Base-by-base conservation (phyloP, 2,888 invertebrate species). In the Limnephilus auricula region DNA sequence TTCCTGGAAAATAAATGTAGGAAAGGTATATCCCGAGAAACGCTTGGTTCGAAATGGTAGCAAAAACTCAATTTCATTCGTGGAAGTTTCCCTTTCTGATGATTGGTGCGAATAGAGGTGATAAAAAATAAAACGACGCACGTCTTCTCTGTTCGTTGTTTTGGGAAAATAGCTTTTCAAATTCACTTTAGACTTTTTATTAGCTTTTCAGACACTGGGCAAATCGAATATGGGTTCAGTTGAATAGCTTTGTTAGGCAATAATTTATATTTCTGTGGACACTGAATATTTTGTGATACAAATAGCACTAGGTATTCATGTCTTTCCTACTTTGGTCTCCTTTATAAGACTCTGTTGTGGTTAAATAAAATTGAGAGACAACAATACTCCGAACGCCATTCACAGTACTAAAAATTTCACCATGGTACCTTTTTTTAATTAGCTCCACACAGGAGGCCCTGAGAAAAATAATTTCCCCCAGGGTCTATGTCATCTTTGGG, bases 161-260 rank as follows among this genome's bases (percentile, higher is more conserved):
- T 85, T 13, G 85, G 45, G 85, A 85, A 85, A 85, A 85, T 85
- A 85, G 85, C 85, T 85, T 85, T 85, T 85, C 37, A 85, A 85
- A 85, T 85, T 85, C 85, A 85, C 85, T 85, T 85, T 85, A 85
- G 85, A 85, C 18, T 85, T 85, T 40, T 85, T 85, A 85, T 85
- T 85, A 45, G 85, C 34, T 45, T 85, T 85, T 85, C 37, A 85
- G 40, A 45, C 40, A 85, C 37, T 85, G 37, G 13, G 85, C 85
- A 85, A 85, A 85, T 37, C 40, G 85, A 85, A 85, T 37, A 45
- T 30, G n/a, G 85, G 34, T 45, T 65, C 65, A 65, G n/a, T 65
- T 65, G 25, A 65, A 65, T 65, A 65, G 50, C 25, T 65, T 65
- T 65, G 65, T 25, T 65, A 65, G 9, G 9, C 65, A 65, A 65